phyloP scores from a whole-genome alignment of 1,140 invertebrate genomes.

The Diachasma alloeum region DNA sequence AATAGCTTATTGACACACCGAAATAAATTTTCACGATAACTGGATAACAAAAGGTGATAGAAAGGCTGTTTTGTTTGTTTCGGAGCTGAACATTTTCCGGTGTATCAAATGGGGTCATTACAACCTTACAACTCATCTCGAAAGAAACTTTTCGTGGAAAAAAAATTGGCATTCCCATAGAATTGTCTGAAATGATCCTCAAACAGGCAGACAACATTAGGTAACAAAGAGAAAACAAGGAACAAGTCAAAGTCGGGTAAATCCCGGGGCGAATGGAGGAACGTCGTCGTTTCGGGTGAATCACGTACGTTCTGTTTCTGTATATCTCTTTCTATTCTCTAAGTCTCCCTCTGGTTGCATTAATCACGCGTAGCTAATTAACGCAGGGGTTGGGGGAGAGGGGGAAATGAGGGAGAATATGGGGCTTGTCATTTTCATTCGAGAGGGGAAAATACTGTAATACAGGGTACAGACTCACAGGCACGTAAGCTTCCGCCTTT shows the following conservation, averaged over 20 bases:
- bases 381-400: neutral
- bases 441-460: neutral
- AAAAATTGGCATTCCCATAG: neutral
- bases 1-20: too few relatives aligned
- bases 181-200: neutral
- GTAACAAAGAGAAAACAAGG: neutral
- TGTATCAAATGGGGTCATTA: too few relatives aligned
- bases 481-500: neutral
- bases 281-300: neutral
- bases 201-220: neutral
- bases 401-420: neutral
- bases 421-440: neutral
- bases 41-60: too few relatives aligned
- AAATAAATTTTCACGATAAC: too few relatives aligned
- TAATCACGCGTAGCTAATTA: constrained; percentile 6
- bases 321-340: neutral
- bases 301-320: neutral
- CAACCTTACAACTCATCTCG: neutral
- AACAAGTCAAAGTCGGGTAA: neutral
- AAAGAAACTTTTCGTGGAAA: neutral
- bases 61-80: too few relatives aligned
- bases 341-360: neutral
- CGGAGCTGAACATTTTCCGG: too few relatives aligned
- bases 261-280: neutral
- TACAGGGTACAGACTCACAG: neutral